A percentile compares a stretch with the other conserved stretches of the same genome.
Conservation (phyloP, 2,113 vertebrate genomes). For the Pygoscelis adeliae region DNA sequence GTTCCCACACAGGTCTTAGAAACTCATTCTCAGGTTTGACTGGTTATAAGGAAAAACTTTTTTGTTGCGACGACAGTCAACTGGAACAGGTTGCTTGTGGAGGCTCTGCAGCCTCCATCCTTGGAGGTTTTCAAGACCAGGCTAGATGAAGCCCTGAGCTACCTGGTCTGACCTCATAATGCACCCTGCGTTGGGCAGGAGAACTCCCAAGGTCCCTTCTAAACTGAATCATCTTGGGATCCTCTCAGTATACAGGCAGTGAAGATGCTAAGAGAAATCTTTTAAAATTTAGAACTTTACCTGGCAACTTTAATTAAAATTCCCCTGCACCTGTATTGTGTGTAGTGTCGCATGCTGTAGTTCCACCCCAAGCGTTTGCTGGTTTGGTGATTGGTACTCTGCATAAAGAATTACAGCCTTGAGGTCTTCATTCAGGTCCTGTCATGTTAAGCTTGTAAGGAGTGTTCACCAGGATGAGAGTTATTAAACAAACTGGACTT, state of each 20-base stretch:
- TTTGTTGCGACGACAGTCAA: background rate
- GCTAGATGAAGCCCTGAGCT: background rate
- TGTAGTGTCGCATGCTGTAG: background rate
- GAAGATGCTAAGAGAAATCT: background rate
- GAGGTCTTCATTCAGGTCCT: background rate
- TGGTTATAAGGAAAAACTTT: background rate
- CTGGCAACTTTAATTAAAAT: background rate
- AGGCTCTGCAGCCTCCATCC: background rate
- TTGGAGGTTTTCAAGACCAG: background rate
- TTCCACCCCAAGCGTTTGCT: background rate
- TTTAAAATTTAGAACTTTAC: background rate
- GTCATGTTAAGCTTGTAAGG: background rate
- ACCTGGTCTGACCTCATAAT: background rate
- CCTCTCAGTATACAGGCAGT: background rate
- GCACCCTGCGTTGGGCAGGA: background rate
- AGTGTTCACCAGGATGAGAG: background rate
- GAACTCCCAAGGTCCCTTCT: background rate
- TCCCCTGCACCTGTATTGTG: background rate
- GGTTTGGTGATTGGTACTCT: background rate
- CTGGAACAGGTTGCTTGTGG: background rate
- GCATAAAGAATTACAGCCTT: background rate
- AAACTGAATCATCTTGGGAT: background rate
- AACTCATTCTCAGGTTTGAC: background rate
- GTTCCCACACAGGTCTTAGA: background rate
- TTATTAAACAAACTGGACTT: background rate